Evolutionary conservation across 1,140 invertebrate genomes (phyloP), one percentile per base, ranked within the genome.

Genomic region (Himalopsyche phryganea): DNA sequence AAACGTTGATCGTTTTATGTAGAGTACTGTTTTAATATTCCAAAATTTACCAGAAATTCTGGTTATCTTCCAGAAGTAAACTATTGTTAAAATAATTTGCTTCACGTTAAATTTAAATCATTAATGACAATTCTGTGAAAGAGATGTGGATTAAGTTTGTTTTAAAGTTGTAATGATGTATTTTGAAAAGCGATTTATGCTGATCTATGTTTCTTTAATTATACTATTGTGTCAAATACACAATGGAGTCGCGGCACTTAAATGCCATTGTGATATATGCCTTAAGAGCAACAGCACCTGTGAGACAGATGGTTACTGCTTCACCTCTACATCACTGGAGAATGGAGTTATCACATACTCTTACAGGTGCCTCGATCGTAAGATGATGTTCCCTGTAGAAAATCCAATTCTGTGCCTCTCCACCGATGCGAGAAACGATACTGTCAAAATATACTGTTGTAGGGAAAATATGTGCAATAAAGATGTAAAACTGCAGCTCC

Each of bases 251-350:
- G 40, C 42, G 87, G 85, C 82, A 66, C 67, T 85, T 53, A 83
- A 84, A 71, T 91, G 89, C 71, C 82, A 86, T 69, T 91, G 89
- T 76, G 88, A 91, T 68, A 83, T 87, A 67, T 91, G 89, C 70
- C 68, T 71, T 48, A 79, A 84, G n/a, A 81, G 77, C n/a, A 92
- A 94, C 73, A 75, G 85, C 67, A 90, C 90, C 23, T 94, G 92
- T 77, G 84, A 86, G 69, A 94, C 92, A 5, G 90, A 94, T 80
- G 92, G 92, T 14, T 89, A 85, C 66, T 94, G 91, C 73, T 93
- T 89, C 66, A 89, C 91, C 2, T 88, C 89, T 20, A 86, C 87
- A 51, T 83, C 83, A 55, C 71, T 86, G 60, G 80, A 84, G 47
- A 81, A 83, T 64, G 81, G 79, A 49, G 74, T 75, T 57, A 77